Conservation (phyloP, 2,113 vertebrate genomes). For the Chaetodon trifascialis region DNA sequence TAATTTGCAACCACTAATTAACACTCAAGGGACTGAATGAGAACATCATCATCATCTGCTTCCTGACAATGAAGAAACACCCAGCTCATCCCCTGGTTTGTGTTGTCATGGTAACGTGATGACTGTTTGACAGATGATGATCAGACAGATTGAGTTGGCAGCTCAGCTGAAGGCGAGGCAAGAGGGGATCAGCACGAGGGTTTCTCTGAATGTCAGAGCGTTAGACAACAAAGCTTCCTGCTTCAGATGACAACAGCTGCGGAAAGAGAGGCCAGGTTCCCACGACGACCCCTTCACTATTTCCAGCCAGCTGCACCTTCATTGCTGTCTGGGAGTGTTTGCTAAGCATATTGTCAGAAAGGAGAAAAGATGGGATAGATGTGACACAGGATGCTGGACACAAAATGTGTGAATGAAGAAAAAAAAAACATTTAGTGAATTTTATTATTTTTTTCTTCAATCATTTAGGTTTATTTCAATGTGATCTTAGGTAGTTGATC, state of each 20-base stretch:
- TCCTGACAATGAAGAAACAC: constrained; percentile 14
- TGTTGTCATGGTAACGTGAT: constrained; percentile 70
- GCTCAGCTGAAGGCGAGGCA: constrained; percentile 7
- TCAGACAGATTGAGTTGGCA: constrained; percentile 42
- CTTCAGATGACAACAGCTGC: constrained; percentile 23
- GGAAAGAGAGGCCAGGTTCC: constrained; percentile 18
- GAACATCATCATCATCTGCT: constrained; percentile 39
- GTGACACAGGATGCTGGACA: background rate
- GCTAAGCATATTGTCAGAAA: background rate
- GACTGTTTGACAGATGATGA: constrained; percentile 75
- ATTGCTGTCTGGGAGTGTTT: background rate
- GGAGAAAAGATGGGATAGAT: background rate
- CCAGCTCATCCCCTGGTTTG: constrained; percentile 21
- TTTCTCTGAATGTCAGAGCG: constrained; percentile 34
- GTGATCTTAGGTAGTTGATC: background rate
- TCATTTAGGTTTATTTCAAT: background rate
- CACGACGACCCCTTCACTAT: constrained; percentile 6
- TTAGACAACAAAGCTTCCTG: constrained; percentile 27
- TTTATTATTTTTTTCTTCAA: no score
- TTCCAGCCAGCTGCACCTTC: background rate
- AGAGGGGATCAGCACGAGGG: constrained; percentile 17
- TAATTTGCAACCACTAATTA: constrained; percentile 25
- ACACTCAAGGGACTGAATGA: constrained; percentile 7
- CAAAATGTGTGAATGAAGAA: background rate
- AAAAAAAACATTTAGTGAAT: background rate